Base-by-base conservation (phyloP, 2,888 invertebrate species). In the Calameuta filiformis region DNA sequence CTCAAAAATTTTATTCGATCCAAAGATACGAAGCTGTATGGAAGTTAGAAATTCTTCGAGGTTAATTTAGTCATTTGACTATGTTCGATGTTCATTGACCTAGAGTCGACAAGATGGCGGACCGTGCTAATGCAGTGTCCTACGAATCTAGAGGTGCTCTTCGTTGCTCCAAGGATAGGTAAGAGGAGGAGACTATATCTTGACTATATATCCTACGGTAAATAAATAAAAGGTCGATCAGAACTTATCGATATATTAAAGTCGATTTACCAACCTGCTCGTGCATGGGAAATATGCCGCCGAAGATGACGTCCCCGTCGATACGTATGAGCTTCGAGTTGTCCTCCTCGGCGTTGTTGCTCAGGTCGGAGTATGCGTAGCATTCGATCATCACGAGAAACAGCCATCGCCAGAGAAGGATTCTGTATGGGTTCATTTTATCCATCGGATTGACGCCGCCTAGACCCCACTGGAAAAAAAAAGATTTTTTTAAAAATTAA, bases 261-360 rank as follows among this genome's bases (percentile, higher is more conserved):
- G 23, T 56, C 56, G 56, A 23, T 56, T 56, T 56, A 56, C 56
- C 9, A 0, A 90, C 90, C 88, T 94, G 93, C 85, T 94, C 94
- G 86, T 95, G 95, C 88, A 95, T 94, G 0, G 95, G 95, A 88
- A 95, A 95, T 73, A 95, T 92, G 4, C 95, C 95, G 1, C 95
- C 95, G 40, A 95, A 92, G 80, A 95, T 93, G 79, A 95, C 93
- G 87, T 95, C 94, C n/a, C 95, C 95, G 75, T 90, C 90, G 77
- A 92, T 92, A 12, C 90, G 88, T 77, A 90, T 90, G 68, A 90
- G 83, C 77, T 89, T 89, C 31, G 93, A 92, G 73, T 93, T 93
- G 30, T 93, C 92, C 71, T 91, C 90, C 78, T 90, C 88, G 82
- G 91, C 87, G 79, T 86, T 90, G 56, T 89, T 84, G 77, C 86